A percentile compares a stretch with the other conserved stretches of the same genome.
phyloP scores from a whole-genome alignment of 2,113 vertebrate genomes.

The Lycaon pictus region DNA sequence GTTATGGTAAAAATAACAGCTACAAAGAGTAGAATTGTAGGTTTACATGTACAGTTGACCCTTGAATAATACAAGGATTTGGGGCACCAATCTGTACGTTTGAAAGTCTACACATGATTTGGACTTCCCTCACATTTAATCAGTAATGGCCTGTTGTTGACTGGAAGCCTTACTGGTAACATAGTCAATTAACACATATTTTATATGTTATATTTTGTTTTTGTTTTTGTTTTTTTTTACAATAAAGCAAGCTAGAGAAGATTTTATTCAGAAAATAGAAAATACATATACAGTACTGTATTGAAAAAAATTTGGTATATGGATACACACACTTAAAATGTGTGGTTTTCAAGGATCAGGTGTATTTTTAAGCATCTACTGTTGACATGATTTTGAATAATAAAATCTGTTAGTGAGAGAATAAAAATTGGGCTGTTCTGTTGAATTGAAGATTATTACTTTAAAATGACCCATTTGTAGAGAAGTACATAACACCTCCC shows the following conservation, averaged over 20 bases:
- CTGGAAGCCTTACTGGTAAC: not conserved
- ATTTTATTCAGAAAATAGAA: not conserved
- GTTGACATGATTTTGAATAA: constrained; percentile 47
- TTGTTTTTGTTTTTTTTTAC: not conserved
- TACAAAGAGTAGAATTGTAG: not conserved
- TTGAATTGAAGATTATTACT: constrained; percentile 33
- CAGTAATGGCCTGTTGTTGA: not conserved
- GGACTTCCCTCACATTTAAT: not conserved
- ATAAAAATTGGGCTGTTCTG: not conserved
- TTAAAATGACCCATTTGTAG: not conserved
- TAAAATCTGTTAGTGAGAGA: constrained; percentile 46
- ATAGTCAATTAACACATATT: not conserved
- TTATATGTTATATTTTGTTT: not conserved
- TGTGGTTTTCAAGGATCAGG: not conserved
- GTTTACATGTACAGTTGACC: constrained; percentile 12
- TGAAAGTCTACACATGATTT: not conserved
- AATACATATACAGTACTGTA: not conserved
- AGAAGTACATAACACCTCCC: not conserved
- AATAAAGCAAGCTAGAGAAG: not conserved
- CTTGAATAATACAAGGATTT: not conserved
- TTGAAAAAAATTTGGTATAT: not conserved
- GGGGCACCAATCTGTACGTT: not conserved
- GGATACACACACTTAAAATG: not conserved
- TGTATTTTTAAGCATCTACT: constrained; percentile 34
- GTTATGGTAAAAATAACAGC: constrained; percentile 10